Evolutionary conservation across 2,888 invertebrate genomes (phyloP), one percentile per base, ranked within the genome.

Genomic region (Caenorhabditis imperialis): DNA sequence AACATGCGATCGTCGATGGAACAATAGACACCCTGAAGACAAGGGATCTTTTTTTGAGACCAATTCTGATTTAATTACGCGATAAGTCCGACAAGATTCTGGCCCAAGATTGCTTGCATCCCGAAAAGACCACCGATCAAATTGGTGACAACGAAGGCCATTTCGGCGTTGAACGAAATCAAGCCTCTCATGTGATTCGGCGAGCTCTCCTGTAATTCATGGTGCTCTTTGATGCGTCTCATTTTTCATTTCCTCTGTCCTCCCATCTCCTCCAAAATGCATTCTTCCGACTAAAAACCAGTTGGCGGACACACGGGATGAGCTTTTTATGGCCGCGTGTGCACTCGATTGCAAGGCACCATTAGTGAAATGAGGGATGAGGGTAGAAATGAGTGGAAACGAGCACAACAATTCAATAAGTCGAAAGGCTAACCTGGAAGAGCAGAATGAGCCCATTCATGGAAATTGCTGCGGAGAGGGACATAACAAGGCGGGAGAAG

Each of bases 91-190:
- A 53, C 50, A 12, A 85, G 73, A 63, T 81, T 75, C 14, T 57
- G 58, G 14, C 85, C 85, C 12, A 85, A 62, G 23, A 85, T 51
- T 5, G 72, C 22, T 57, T 77, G 70, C 85, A 85, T 85, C 30
- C 85, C 85, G 25, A 75, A 73, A 2, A 85, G 27, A 1, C 74
- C 83, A n/a, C 85, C 85, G 0, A 84, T 69, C 27, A 84, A 60
- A 77, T 85, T 85, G 48, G 78, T 84, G 4, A 82, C 60, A 1
- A 85, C 85, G 47, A 85, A 85, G 1, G 85, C 77, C 79, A 85
- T 81, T 53, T 85, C 85, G 1, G 84, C 85, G 48, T 84, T 85
- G 78, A 85, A 85, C 5, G 83, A 82, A 75, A 85, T 81, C 4
- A 79, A 40, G 0, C 85, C 85, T 33, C 81, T 81, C 71, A 85